Percentiles rank a stretch among this genome's conserved stretches.
These are phyloP conservation scores for Bucco capensis DNA, from an alignment of 2,113 vertebrate genomes.

Conservation along the genomic window DNA sequence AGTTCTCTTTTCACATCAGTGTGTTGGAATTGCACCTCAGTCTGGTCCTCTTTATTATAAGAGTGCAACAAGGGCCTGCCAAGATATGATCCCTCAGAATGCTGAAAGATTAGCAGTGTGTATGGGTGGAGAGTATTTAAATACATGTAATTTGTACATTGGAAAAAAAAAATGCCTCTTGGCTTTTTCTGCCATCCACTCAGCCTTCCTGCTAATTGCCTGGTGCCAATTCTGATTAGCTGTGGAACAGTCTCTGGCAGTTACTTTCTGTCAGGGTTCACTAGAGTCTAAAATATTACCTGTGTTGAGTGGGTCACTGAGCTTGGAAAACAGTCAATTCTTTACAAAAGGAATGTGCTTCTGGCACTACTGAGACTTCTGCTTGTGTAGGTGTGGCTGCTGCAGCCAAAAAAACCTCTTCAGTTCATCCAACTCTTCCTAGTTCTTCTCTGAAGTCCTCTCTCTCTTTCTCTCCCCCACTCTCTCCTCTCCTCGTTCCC, in stretches of 20 bases:
- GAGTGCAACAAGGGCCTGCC: not conserved
- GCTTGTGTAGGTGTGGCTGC: not conserved
- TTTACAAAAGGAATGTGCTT: not conserved
- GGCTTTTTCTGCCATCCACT: not conserved
- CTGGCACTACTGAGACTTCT: not conserved
- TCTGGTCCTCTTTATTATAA: not conserved
- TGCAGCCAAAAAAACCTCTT: slow-evolving; percentile 18
- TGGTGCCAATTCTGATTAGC: not conserved
- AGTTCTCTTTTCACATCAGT: not conserved
- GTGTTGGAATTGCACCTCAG: not conserved
- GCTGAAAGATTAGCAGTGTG: not conserved
- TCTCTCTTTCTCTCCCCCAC: slow-evolving; percentile 50
- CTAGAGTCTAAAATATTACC: not conserved
- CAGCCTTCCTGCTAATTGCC: not conserved
- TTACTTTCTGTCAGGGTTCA: not conserved
- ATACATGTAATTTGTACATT: not conserved
- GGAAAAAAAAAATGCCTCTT: not conserved
- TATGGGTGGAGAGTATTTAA: not conserved
- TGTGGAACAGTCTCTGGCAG: not conserved
- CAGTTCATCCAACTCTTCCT: slow-evolving; percentile 54
- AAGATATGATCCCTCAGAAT: not conserved
- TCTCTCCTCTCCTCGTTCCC: slow-evolving; percentile 70
- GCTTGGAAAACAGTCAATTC: not conserved
- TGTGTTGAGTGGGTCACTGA: not conserved
- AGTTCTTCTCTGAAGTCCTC: slow-evolving; percentile 72